These are phyloP conservation scores for Drosophila fungiperda DNA, from an alignment of 2,888 invertebrate species.

Conservation along the genomic window DNA sequence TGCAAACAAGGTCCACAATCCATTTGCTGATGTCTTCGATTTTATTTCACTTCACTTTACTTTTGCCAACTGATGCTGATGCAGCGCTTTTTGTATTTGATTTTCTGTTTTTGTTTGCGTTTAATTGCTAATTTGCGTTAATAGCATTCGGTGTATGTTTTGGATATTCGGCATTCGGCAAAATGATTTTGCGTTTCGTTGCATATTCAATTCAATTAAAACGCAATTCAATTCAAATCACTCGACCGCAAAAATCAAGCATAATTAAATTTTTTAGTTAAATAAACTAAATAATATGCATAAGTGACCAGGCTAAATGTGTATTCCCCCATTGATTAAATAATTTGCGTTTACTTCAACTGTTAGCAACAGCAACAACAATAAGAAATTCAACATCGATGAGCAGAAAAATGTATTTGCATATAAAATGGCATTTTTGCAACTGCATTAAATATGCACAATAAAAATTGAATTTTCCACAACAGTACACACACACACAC, in stretches of 20 bases:
- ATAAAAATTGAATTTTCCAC: conserved; percentile 75
- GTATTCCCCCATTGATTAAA: conserved; percentile 66
- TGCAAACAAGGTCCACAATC: conserved; percentile 58
- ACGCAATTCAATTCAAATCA: conserved; percentile 47
- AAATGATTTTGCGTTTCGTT: background rate
- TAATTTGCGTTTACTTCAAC: conserved; percentile 57
- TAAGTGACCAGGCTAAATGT: conserved; percentile 53
- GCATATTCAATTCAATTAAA: conserved; percentile 19
- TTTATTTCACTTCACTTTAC: conserved; percentile 54
- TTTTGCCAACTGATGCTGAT: conserved; percentile 50
- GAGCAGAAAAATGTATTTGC: conserved; percentile 59
- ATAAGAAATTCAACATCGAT: background rate
- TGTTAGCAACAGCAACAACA: conserved; percentile 18
- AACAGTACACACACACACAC: conserved; percentile 30
- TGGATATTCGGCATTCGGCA: conserved; percentile 29
- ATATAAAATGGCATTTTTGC: conserved; percentile 57
- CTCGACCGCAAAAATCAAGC: conserved; percentile 61
- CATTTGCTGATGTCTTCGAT: conserved; percentile 79
- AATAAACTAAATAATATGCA: conserved; percentile 59
- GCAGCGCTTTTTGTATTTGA: conserved; percentile 36
- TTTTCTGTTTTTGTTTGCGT: conserved; percentile 47
- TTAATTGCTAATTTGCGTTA: conserved; percentile 70
- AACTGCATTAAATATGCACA: conserved; percentile 73
- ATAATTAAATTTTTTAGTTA: conserved; percentile 71
- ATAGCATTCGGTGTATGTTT: conserved; percentile 31